Evolutionary conservation across 2,113 vertebrate genomes (phyloP), one percentile per base, ranked within the genome.

Genomic region (Silurus glanis): DNA sequence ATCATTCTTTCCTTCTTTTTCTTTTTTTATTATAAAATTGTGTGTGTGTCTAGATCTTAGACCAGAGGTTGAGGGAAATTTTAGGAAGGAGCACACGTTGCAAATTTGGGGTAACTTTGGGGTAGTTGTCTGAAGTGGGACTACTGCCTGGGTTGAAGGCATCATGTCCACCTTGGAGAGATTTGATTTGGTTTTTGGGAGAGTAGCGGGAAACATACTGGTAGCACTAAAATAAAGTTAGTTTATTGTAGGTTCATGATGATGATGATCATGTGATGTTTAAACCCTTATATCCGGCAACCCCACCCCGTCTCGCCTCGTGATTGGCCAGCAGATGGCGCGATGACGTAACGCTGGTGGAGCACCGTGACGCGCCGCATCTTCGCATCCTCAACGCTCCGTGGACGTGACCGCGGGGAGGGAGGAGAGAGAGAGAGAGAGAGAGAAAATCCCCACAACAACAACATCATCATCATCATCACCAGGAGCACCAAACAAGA

Each of bases 251-350:
- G 5, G 64, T 28, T 28, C 8, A 14, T 28, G 16, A 19, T 47
- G 17, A 9, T 10, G 10, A 2, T 71, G 67, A 17, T 71, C 14
- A 45, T 13, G 53, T 74, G 47, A 14, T 3, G 71, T 14, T 51
- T 1, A 51, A 5, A 72, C 28, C 19, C 47, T 49, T 49, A 23
- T 5, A 74, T 84, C 69, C 74, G 83, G 83, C 69, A 84, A 84
- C 83, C 67, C 17, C 37, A 37, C 37, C 55, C 0, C 1, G 6
- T 12, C 53, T 14, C 55, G 37, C n/a, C 58, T 75, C 47, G 49
- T 87, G 49, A 82, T 74, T 80, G 82, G 83, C 86, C 86, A 45
- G 62, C 64, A 86, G 86, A 61, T 85, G 86, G 86, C 86, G 76
- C 80, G 51, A 51, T 81, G 78, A 71, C 76, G 28, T 71, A 85